phyloP scores from a whole-genome alignment of 2,113 vertebrate species.

The Chamaetylas fuelleborni region DNA sequence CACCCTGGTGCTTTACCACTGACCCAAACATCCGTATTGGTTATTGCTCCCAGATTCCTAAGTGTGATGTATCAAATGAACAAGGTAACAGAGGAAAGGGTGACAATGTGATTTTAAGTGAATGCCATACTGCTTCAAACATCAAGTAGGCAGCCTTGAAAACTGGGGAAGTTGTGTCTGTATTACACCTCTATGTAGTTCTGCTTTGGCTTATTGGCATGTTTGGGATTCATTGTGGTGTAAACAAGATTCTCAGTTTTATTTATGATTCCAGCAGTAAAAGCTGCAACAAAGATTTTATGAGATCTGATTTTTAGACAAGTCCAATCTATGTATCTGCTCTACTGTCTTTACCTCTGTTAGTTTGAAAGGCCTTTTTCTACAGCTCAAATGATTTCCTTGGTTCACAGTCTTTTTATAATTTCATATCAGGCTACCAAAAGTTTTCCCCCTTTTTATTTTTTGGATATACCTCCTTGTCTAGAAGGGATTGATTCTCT shows the following conservation, averaged over 20 bases:
- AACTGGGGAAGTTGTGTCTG: neutral
- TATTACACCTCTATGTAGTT: neutral
- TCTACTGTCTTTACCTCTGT: neutral
- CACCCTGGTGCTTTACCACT: conserved; percentile 96
- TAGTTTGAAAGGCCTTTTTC: neutral
- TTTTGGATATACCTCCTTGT: neutral
- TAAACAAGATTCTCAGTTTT: neutral
- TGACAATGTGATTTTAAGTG: neutral
- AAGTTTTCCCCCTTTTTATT: accelerated
- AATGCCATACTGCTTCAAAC: neutral
- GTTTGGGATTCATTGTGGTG: neutral
- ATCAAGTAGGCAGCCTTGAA: neutral
- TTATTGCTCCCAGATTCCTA: conserved; percentile 92
- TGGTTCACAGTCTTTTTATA: neutral
- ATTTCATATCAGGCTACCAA: neutral
- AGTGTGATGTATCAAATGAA: conserved; percentile 79
- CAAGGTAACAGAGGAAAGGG: conserved; percentile 73
- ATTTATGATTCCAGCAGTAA: neutral
- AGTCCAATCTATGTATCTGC: neutral
- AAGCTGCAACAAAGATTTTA: neutral
- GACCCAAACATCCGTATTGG: conserved; percentile 88
- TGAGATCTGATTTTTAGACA: neutral
- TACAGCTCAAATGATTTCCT: neutral
- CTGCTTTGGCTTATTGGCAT: neutral
- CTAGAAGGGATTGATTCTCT: neutral